These are phyloP conservation scores for Pteropus rufus DNA, from an alignment of 2,797 vertebrate species.

Conservation along the genomic window DNA sequence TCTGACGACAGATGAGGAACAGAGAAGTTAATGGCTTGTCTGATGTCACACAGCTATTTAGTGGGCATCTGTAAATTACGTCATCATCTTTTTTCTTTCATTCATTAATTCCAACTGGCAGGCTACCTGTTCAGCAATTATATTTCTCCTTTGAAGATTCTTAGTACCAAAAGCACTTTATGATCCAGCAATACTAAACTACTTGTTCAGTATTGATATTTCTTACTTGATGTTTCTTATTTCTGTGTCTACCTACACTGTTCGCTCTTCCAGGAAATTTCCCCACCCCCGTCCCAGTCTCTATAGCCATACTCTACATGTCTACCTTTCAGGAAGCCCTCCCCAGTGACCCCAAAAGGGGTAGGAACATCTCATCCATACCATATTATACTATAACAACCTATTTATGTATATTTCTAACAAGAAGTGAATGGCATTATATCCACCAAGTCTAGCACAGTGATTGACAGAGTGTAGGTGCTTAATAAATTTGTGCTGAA, in stretches of 20 bases:
- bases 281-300: not conserved
- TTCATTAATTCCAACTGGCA: not conserved
- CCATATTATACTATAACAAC: not conserved
- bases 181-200: not conserved
- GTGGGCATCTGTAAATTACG: conserved; percentile 37
- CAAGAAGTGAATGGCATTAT: not conserved
- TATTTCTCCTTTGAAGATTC: not conserved
- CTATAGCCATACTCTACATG: not conserved
- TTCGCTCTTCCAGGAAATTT: not conserved
- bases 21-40: conserved; percentile 38
- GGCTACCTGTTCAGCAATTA: not conserved
- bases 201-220: not conserved
- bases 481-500: not conserved
- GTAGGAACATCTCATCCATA: not conserved
- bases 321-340: not conserved
- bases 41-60: conserved; percentile 32
- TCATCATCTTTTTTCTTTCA: conserved; percentile 9
- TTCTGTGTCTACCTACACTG: not conserved
- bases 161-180: not conserved
- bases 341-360: not conserved
- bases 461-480: not conserved
- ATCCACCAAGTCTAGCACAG: not conserved
- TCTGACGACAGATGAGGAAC: conserved; percentile 13
- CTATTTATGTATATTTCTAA: not conserved
- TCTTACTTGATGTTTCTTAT: not conserved